Evolutionary conservation across 35 echinoderm and acorn worm genomes (phyloP).

Genomic region (Strongylocentrotus purpuratus): DNA sequence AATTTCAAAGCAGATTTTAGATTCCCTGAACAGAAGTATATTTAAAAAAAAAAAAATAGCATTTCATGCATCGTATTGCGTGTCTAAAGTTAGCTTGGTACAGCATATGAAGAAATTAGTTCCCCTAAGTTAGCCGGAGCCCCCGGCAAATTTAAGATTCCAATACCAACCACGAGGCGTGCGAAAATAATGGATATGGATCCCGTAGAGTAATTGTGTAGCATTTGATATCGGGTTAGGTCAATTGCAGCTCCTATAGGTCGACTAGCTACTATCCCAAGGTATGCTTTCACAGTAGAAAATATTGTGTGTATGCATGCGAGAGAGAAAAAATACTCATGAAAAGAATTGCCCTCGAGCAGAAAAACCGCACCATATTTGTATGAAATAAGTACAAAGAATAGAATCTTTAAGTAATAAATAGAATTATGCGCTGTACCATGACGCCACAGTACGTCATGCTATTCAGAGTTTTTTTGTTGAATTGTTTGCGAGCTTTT

Average conservation of each 20-base stretch:
- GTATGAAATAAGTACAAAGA: background rate
- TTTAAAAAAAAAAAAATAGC: background rate
- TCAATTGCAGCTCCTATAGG: background rate
- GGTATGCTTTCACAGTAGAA: background rate
- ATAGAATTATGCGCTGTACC: background rate
- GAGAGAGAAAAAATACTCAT: background rate
- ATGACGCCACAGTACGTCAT: conserved; percentile 40
- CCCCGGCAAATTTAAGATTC: background rate
- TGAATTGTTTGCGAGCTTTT: conserved; percentile 21
- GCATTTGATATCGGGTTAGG: background rate
- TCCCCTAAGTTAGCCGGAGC: background rate
- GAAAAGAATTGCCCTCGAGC: conserved; percentile 20
- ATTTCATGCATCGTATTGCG: background rate
- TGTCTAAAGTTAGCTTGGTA: background rate
- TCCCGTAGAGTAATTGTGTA: background rate
- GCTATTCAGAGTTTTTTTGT: background rate
- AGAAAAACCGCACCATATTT: conserved; percentile 35
- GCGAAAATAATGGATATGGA: background rate
- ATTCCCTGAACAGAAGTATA: background rate
- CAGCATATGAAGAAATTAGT: background rate
- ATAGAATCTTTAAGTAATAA: background rate
- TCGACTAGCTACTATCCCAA: background rate
- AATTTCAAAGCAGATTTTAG: background rate
- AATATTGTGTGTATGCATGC: background rate
- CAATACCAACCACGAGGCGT: background rate